Conservation (phyloP, 2,113 vertebrate genomes). For the Pagrus major region DNA sequence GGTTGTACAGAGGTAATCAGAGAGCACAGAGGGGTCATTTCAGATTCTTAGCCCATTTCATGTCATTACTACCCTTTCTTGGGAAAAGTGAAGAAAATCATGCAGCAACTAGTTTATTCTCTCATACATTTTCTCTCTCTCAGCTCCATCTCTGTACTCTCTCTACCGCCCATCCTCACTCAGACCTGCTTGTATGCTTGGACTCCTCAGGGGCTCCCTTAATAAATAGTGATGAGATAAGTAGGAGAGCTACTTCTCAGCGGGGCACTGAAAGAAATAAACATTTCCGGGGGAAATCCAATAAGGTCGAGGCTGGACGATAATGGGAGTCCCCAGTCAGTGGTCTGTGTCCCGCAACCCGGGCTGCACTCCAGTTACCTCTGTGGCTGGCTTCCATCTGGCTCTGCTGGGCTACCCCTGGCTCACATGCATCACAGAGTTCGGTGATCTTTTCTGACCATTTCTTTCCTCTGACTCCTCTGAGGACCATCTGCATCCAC, state of each 20-base stretch:
- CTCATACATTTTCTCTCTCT: conserved; percentile 15
- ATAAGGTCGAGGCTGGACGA: conserved; percentile 67
- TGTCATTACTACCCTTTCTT: conserved; percentile 30
- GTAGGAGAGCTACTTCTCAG: conserved; percentile 70
- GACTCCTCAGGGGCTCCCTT: conserved; percentile 64
- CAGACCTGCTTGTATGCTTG: conserved; percentile 47
- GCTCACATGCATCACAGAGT: conserved; percentile 30
- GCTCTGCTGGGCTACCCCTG: conserved; percentile 11
- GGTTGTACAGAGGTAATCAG: conserved; percentile 36
- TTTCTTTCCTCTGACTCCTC: conserved; percentile 39
- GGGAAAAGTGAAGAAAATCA: conserved; percentile 9
- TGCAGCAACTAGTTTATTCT: conserved; percentile 7
- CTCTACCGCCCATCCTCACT: conserved; percentile 13
- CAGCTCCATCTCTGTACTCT: background rate
- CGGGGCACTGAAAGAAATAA: conserved; percentile 69
- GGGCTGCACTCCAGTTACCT: conserved; percentile 24
- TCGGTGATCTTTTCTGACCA: conserved; percentile 51
- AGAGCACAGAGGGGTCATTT: conserved; percentile 11
- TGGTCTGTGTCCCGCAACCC: conserved; percentile 21
- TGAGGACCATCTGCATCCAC: conserved; percentile 52
- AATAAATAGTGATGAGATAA: conserved; percentile 84
- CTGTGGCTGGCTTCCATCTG: conserved; percentile 39
- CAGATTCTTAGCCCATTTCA: conserved; percentile 15
- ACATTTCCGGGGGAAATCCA: conserved; percentile 77
- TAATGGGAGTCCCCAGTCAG: conserved; percentile 65